Evolutionary conservation across 2,113 vertebrate species (phyloP).

Genomic region (Eulemur macaco): DNA sequence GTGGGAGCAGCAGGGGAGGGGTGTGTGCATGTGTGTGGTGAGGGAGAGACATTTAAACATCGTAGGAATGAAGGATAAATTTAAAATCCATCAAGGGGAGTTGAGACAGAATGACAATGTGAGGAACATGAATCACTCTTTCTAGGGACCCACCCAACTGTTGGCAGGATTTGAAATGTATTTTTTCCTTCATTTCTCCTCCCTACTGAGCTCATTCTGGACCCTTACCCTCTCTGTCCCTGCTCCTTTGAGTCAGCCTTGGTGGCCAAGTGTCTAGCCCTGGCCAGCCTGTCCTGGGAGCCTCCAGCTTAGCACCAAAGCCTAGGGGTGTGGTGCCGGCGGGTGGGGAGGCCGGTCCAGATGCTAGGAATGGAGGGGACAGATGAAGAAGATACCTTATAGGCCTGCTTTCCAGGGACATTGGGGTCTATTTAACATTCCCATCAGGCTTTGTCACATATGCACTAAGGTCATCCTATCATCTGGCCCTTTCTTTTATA

Average conservation of each 20-base stretch:
- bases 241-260: not conserved
- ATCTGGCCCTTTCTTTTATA: not conserved
- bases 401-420: not conserved
- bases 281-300: not conserved
- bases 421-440: not conserved
- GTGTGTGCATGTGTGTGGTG: slow-evolving; percentile 39
- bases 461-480: not conserved
- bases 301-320: not conserved
- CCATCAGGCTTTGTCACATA: not conserved
- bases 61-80: slow-evolving; percentile 75
- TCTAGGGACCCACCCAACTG: slow-evolving; percentile 73
- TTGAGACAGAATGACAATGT: slow-evolving; percentile 71
- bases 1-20: slow-evolving; percentile 47
- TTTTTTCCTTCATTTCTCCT: slow-evolving; percentile 46
- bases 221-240: not conserved
- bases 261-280: not conserved
- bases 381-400: not conserved
- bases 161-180: slow-evolving; percentile 56
- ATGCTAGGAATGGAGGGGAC: not conserved
- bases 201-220: not conserved
- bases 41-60: slow-evolving; percentile 76
- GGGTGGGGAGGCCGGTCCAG: not conserved
- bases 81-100: slow-evolving; percentile 71
- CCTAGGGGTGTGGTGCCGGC: not conserved
- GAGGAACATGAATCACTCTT: slow-evolving; percentile 78